Conservation (phyloP, 2,888 invertebrate species). For the Trichopria drosophilae region DNA sequence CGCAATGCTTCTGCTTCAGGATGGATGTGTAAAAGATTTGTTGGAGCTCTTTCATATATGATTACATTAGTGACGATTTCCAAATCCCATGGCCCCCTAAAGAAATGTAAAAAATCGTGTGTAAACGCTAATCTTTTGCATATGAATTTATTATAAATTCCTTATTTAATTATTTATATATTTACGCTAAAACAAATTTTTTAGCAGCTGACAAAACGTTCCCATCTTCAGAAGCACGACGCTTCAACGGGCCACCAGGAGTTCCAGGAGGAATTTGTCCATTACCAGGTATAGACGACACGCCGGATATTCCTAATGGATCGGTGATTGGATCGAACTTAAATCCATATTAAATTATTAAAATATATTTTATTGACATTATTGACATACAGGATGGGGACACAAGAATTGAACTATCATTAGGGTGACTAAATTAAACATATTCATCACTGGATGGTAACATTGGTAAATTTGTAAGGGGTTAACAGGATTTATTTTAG, state of each 20-base stretch:
- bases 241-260: conserved; percentile 66
- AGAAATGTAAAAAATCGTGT: conserved; percentile 5
- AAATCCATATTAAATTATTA: conserved; percentile 26
- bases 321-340: conserved; percentile 89
- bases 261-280: conserved; percentile 55
- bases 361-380: too few species aligned
- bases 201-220: conserved; percentile 76
- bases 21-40: conserved; percentile 86
- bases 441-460: too few species aligned
- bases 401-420: too few species aligned
- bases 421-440: too few species aligned
- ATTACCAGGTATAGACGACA: conserved; percentile 55
- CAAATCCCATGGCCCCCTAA: conserved; percentile 88
- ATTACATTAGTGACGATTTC: conserved; percentile 91
- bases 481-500: too few species aligned
- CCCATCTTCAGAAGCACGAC: conserved; percentile 77
- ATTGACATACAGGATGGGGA: too few species aligned
- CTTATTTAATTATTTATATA: conserved; percentile 8
- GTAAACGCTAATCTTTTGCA: neutral
- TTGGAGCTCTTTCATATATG: conserved; percentile 83
- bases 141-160: conserved; percentile 5
- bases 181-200: conserved; percentile 78
- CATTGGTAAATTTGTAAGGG: too few species aligned
- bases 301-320: conserved; percentile 78
- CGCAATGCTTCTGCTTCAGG: conserved; percentile 91